A percentile compares a stretch with the other conserved stretches of the same genome.
These are phyloP conservation scores for Zoroaster sp. DNA, from an alignment of 53 echinoderm and acorn worm species.

Conservation along the genomic window DNA sequence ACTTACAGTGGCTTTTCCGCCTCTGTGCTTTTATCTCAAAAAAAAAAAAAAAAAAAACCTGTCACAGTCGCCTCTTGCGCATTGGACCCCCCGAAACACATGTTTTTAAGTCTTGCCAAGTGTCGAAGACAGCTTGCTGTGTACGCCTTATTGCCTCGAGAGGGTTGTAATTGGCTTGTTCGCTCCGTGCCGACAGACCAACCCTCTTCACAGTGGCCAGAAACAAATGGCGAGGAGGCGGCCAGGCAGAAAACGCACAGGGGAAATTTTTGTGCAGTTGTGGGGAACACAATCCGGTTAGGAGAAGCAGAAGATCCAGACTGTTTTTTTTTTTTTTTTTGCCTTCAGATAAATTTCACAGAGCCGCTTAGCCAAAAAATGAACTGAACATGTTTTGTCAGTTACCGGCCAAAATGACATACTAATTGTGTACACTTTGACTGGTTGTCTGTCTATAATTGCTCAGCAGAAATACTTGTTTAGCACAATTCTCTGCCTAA, in stretches of 20 bases:
- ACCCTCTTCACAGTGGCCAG: not conserved
- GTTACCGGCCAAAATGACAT: no score
- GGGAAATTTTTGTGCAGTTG: not conserved
- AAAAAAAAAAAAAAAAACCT: not conserved
- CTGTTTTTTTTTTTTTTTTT: no score
- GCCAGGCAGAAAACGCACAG: not conserved
- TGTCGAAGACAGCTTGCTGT: not conserved
- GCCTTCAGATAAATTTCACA: no score
- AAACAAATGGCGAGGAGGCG: not conserved
- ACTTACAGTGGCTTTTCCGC: not conserved
- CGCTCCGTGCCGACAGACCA: not conserved
- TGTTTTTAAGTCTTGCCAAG: not conserved
- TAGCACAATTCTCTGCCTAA: no score
- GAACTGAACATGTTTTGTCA: no score
- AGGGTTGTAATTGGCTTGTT: conserved; percentile 14
- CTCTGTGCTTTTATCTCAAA: not conserved
- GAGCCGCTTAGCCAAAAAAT: no score
- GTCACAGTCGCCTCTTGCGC: not conserved
- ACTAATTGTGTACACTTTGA: no score
- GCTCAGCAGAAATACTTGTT: no score
- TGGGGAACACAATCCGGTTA: no score
- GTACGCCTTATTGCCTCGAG: not conserved
- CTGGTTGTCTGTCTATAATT: no score
- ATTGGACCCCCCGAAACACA: not conserved
- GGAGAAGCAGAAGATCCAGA: not conserved